Conservation (phyloP, 2,113 vertebrate genomes). For the Nyctereutes procyonoides region DNA sequence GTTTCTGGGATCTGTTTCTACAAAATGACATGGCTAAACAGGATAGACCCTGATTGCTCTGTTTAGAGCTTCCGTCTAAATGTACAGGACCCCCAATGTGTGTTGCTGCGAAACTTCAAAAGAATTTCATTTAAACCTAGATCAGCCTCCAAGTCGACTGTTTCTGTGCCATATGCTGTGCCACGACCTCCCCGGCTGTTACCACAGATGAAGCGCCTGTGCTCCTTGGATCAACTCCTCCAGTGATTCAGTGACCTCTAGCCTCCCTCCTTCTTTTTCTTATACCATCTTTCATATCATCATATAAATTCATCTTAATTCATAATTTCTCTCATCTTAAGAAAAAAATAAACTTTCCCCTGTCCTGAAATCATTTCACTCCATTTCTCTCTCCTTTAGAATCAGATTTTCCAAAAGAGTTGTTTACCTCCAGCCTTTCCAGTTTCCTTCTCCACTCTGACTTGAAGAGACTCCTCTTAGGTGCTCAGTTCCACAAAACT, state of each 20-base stretch:
- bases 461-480: background rate
- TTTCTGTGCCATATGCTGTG: rapidly evolving
- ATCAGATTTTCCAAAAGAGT: background rate
- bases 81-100: rapidly evolving
- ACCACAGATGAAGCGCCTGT: too few species aligned
- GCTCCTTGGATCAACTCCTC: background rate
- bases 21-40: background rate
- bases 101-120: background rate
- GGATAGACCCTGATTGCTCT: background rate
- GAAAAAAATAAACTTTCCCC: background rate
- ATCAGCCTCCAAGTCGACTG: background rate
- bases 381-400: background rate
- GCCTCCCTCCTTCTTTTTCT: background rate
- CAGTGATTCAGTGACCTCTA: background rate
- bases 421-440: background rate
- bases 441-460: background rate
- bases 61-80: background rate
- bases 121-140: background rate
- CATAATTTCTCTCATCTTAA: background rate
- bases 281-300: background rate
- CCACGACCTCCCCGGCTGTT: background rate
- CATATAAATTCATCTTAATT: background rate
- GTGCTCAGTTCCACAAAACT: background rate
- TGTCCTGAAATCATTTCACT: background rate
- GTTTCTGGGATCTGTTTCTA: background rate